Base-by-base conservation (phyloP, 2,113 vertebrate species). In the Proterorhinus semilunaris region DNA sequence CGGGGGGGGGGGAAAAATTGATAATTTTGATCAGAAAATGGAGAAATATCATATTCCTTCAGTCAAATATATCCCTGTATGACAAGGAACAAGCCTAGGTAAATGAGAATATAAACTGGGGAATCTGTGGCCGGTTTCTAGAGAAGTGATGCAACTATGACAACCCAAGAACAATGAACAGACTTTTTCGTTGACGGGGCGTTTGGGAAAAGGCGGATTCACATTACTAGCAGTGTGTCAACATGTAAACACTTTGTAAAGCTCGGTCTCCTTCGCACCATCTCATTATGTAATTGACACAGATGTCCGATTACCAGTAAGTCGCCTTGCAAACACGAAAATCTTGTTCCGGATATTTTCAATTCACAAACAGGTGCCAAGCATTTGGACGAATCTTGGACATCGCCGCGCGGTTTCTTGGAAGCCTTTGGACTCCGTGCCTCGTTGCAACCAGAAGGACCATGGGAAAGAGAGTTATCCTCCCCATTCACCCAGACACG, bases 251-350 rank as follows among this genome's bases (percentile, higher is more conserved):
- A 53, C 17, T 53, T 10, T 4, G 7, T 53, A 5, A 53, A 53
- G 16, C n/a, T 9, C 6, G 50, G 10, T 27, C 9, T 55, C 8
- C 53, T 36, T 36, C 27, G 4, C 27, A 36, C 46, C 6, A 47
- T 47, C 46, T 47, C 15, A 45, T 43, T 7, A 43, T 45, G n/a
- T n/a, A 16, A 8, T 62, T n/a, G n/a, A 63, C 45, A 44, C 42
- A 43, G 58, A 44, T 15, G 13, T 45, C 58, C 9, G 36, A 44
- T 48, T 63, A n/a, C 8, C 54, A 62, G 47, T 7, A 63, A 81
- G 58, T 49, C 69, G 36, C 75, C 48, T 44, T 44, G 70, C 76
- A 84, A 80, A 84, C 82, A 63, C 50, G 42, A 74, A 68, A 62
- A 76, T 76, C 65, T 74, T 52, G 58, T 66, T 66, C 66, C 8